Conservation (phyloP, 2,797 vertebrate species). For the Emys orbicularis region DNA sequence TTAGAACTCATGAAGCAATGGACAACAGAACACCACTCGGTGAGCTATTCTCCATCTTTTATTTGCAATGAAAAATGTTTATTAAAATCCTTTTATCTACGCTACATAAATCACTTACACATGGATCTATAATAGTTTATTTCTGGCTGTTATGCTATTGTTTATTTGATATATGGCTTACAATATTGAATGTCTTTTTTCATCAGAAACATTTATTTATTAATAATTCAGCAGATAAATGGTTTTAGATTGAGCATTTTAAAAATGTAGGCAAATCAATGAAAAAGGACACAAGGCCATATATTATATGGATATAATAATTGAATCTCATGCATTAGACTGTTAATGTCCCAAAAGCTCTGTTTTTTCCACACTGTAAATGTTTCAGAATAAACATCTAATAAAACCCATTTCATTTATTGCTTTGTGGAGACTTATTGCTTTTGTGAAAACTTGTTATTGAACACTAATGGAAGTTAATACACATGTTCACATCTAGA, state of each 20-base stretch:
- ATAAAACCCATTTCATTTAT: slow-evolving; percentile 12
- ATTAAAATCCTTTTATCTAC: slow-evolving; percentile 13
- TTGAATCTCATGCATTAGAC: background rate
- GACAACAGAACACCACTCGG: background rate
- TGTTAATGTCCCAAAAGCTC: slow-evolving; percentile 28
- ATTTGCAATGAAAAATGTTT: slow-evolving; percentile 1
- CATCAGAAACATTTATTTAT: slow-evolving; percentile 44
- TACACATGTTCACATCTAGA: background rate
- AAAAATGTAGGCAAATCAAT: slow-evolving; percentile 39
- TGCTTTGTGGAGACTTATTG: slow-evolving; percentile 36
- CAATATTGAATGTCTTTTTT: background rate
- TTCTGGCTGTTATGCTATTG: background rate
- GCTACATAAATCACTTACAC: background rate
- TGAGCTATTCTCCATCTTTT: background rate
- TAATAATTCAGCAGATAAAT: slow-evolving; percentile 70
- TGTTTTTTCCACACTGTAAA: slow-evolving; percentile 48
- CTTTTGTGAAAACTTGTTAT: background rate
- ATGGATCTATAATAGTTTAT: slow-evolving; percentile 3
- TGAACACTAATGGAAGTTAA: background rate
- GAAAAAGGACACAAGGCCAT: slow-evolving; percentile 39
- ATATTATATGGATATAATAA: slow-evolving; percentile 30
- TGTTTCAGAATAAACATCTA: slow-evolving; percentile 40
- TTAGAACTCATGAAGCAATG: background rate
- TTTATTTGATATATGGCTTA: slow-evolving; percentile 6
- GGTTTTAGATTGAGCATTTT: slow-evolving; percentile 54